Evolutionary conservation across 2,113 vertebrate species (phyloP), one percentile per base, ranked within the genome.

Genomic region (Kryptolebias marmoratus): DNA sequence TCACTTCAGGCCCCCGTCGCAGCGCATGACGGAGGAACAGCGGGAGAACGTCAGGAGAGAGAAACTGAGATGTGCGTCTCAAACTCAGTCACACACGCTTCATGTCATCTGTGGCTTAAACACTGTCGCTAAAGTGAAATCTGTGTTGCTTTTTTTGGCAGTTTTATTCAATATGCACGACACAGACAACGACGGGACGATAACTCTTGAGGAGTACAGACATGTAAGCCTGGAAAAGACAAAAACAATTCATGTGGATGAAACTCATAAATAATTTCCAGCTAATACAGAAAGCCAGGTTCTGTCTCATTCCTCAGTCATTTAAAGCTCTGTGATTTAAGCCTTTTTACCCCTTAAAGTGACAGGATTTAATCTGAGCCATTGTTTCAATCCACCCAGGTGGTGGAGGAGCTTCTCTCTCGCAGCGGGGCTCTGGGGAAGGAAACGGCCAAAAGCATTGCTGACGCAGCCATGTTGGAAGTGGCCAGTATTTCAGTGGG

Each of bases 111-210:
- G 14, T 48, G 31, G 9, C 45, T 52, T 36, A 66, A 12, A 13
- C 53, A 4, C 15, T 16, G 30, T 12, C 2, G 15, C 22, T 58
- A 16, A 61, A 32, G 63, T 74, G 45, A 67, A n/a, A n/a, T 14
- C 22, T 68, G 9, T 22, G 58, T 52, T 30, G 81, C 57, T 86
- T 55, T 68, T 62, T 36, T 66, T 73, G 22, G 16, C 88, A 98
- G 97, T 99, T 92, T 92, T 98, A 62, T 98, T 98, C 90, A 96
- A 98, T 87, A 99, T 99, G 97, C 98, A 98, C 0, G 97, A 99
- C 90, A 95, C 95, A 0, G 96, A 99, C 93, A 96, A 95, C 0
- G 96, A 99, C 0, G 97, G 97, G 55, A 96, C 95, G 61, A 98
- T 99, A 90, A 97, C 96, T 0, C 92, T 98, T 81, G 94, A 97